Evolutionary conservation across 2,797 vertebrate species (phyloP).

Genomic region (Falco naumanni): DNA sequence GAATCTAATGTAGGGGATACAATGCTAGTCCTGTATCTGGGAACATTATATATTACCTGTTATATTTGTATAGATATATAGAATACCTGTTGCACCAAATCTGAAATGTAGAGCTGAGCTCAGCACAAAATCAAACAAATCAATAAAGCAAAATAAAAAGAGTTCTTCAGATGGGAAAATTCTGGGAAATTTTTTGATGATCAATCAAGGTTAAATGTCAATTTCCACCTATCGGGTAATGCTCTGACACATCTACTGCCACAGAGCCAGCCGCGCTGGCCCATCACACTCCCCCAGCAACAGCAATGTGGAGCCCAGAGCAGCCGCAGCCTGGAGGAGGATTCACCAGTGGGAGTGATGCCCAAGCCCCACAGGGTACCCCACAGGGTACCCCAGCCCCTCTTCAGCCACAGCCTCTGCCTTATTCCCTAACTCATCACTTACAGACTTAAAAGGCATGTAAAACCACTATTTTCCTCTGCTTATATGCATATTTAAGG

Average conservation of each 20-base stretch:
- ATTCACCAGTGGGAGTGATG: fast-evolving
- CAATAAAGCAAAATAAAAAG: neutral
- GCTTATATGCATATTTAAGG: neutral
- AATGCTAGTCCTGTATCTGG: neutral
- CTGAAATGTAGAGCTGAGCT: neutral
- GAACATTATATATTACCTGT: neutral
- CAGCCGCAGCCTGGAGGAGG: neutral
- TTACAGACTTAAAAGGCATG: neutral
- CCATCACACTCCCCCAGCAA: fast-evolving
- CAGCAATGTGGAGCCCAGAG: fast-evolving
- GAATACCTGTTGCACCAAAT: neutral
- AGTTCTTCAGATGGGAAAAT: neutral
- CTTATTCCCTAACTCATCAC: fast-evolving
- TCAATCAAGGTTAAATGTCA: neutral
- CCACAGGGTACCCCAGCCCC: neutral
- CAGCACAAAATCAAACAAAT: neutral
- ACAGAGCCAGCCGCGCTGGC: fast-evolving
- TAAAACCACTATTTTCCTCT: neutral
- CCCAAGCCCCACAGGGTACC: no score
- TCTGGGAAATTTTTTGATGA: neutral
- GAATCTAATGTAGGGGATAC: neutral
- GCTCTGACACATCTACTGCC: fast-evolving
- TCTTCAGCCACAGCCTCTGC: neutral
- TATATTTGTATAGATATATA: neutral
- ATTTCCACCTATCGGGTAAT: fast-evolving